Evolutionary conservation across 2,888 invertebrate species (phyloP).

Genomic region (Acholoe squamosa): DNA sequence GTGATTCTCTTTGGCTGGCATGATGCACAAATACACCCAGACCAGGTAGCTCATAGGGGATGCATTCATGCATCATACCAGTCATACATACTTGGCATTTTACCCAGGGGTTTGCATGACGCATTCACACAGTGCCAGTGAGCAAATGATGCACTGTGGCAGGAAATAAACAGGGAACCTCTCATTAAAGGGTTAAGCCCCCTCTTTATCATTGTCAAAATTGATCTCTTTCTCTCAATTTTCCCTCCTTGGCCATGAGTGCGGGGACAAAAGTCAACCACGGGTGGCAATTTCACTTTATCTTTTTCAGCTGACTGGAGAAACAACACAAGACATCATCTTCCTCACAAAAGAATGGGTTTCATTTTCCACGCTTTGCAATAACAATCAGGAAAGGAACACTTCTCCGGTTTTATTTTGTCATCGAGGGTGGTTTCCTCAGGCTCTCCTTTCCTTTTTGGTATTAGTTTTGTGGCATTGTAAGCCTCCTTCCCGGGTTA

Average conservation of each 20-base stretch:
- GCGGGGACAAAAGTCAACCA: not conserved
- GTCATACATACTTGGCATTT: too few species aligned
- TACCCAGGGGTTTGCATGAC: too few species aligned
- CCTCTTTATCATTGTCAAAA: slow-evolving; percentile 11
- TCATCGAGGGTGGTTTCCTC: not conserved
- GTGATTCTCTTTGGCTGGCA: too few species aligned
- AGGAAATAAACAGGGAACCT: too few species aligned
- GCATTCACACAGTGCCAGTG: too few species aligned
- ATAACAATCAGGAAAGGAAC: not conserved
- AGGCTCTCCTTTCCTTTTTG: not conserved
- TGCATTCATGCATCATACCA: too few species aligned
- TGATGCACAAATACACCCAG: too few species aligned
- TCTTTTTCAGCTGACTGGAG: not conserved
- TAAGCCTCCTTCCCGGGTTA: too few species aligned
- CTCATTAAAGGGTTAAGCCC: not conserved
- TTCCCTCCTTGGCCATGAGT: not conserved
- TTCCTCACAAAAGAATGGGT: not conserved
- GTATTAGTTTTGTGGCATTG: not conserved
- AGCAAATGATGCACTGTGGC: too few species aligned
- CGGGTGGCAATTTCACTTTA: not conserved
- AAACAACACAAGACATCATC: not conserved
- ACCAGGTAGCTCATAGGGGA: too few species aligned
- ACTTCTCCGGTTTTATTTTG: slow-evolving; percentile 29
- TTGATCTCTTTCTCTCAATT: slow-evolving; percentile 14
- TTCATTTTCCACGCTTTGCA: not conserved